Evolutionary conservation across 2,888 invertebrate species (phyloP).

Genomic region (Drosophila paramelanica): DNA sequence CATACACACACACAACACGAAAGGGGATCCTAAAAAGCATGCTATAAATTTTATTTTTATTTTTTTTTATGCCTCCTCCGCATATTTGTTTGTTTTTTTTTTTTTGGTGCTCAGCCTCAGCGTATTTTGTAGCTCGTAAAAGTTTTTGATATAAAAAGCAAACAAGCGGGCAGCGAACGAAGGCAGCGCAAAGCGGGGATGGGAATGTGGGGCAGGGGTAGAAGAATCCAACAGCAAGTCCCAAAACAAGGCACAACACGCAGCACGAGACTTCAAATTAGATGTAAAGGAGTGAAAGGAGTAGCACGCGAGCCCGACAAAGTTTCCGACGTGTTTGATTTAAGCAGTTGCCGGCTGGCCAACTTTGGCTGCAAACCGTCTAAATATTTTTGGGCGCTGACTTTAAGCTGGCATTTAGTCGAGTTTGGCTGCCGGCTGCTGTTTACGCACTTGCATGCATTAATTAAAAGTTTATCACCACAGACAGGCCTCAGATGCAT

Average conservation of each 20-base stretch:
- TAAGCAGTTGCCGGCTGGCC: slow-evolving; percentile 9
- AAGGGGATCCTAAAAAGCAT: slow-evolving; percentile 41
- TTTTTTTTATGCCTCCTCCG: slow-evolving; percentile 52
- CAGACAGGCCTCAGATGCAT: slow-evolving; percentile 32
- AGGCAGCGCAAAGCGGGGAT: not conserved
- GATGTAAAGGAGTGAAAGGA: slow-evolving; percentile 18
- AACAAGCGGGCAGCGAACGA: slow-evolving; percentile 43
- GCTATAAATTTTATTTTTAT: slow-evolving; percentile 74
- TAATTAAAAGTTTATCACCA: slow-evolving; percentile 73
- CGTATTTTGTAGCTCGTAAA: slow-evolving; percentile 77
- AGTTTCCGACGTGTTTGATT: slow-evolving; percentile 1
- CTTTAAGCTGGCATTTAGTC: slow-evolving; percentile 5
- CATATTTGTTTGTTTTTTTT: slow-evolving; percentile 67
- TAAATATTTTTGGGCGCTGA: slow-evolving; percentile 7
- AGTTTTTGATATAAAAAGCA: slow-evolving; percentile 79
- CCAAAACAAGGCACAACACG: not conserved
- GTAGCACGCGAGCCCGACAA: slow-evolving; percentile 1
- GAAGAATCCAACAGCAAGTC: not conserved
- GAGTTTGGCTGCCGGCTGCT: slow-evolving; percentile 19
- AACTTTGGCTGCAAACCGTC: slow-evolving; percentile 12
- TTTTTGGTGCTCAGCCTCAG: slow-evolving; percentile 54
- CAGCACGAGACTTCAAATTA: slow-evolving; percentile 19
- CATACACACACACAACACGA: not conserved
- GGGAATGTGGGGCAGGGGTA: too few relatives aligned
- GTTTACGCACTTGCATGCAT: slow-evolving; percentile 62